phyloP scores from a whole-genome alignment of 2,797 vertebrate genomes.

The Rhinoraja longicauda region DNA sequence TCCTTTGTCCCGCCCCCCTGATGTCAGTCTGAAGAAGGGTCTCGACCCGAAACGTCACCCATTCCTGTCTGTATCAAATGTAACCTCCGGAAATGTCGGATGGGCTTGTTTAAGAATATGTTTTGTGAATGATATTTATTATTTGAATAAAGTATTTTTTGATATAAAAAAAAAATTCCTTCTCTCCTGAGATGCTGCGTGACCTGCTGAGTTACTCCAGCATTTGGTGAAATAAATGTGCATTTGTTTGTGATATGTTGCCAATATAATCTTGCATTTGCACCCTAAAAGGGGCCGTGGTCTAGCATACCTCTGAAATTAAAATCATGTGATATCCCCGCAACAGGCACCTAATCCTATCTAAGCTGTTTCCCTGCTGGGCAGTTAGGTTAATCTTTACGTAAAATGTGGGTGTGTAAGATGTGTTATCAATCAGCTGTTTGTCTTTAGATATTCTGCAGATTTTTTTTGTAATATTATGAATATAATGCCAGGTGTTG shows the following conservation, averaged over 20 bases:
- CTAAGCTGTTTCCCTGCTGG: neutral
- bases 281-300: neutral
- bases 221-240: too few species aligned
- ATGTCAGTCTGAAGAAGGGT: too few species aligned
- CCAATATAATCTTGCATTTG: neutral
- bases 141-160: too few species aligned
- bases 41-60: too few species aligned
- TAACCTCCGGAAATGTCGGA: too few species aligned
- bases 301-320: neutral
- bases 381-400: neutral
- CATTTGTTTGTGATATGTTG: neutral
- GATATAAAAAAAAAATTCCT: too few species aligned
- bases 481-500: neutral
- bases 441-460: constrained; percentile 15
- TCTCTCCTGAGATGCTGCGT: too few species aligned
- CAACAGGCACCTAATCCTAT: neutral
- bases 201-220: too few species aligned
- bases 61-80: too few species aligned
- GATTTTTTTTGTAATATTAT: neutral
- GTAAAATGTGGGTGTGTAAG: neutral
- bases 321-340: neutral
- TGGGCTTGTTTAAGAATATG: too few species aligned
- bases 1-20: too few species aligned
- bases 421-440: neutral
- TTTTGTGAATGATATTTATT: too few species aligned